Conservation (phyloP, 2,113 vertebrate species). For the Takifugu flavidus region DNA sequence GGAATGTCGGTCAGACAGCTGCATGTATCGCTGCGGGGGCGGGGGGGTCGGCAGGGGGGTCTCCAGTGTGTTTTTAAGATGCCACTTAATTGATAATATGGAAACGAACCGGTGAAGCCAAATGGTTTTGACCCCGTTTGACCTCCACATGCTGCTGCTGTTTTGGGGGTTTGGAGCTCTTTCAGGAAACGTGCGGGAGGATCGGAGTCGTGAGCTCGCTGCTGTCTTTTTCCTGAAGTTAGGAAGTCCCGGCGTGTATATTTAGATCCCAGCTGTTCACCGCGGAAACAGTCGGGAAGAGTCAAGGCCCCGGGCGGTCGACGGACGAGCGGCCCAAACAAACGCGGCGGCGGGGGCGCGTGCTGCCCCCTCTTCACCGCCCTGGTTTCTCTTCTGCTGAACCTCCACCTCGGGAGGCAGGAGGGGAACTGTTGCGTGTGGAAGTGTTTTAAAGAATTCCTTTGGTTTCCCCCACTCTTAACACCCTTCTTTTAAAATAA, state of each 20-base stretch:
- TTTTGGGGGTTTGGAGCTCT: not conserved
- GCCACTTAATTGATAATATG: not conserved
- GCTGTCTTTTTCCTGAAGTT: slow-evolving; percentile 70
- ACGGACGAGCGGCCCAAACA: not conserved
- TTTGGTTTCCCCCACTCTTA: too few relatives aligned
- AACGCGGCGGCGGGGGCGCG: too few relatives aligned
- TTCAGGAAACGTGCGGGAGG: slow-evolving; percentile 54
- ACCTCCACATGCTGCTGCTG: slow-evolving; percentile 4
- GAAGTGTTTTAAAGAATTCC: too few relatives aligned
- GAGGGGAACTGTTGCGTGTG: too few relatives aligned
- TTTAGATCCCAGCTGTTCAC: slow-evolving; percentile 75
- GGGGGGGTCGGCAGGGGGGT: not conserved
- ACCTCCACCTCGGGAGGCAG: too few relatives aligned
- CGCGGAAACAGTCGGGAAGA: slow-evolving; percentile 64
- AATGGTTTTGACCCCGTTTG: too few relatives aligned
- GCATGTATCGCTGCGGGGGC: not conserved
- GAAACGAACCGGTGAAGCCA: not conserved
- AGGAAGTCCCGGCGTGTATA: slow-evolving; percentile 64
- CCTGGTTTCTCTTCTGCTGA: too few relatives aligned
- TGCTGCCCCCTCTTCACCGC: too few relatives aligned
- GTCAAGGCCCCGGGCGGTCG: slow-evolving; percentile 38
- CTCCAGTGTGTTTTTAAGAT: not conserved
- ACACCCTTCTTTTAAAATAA: too few relatives aligned
- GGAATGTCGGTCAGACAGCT: slow-evolving; percentile 34
- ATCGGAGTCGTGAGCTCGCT: slow-evolving; percentile 46